A percentile compares a stretch with the other conserved stretches of the same genome.
phyloP scores from a whole-genome alignment of 2,113 vertebrate genomes.

The Fregetta grallaria region DNA sequence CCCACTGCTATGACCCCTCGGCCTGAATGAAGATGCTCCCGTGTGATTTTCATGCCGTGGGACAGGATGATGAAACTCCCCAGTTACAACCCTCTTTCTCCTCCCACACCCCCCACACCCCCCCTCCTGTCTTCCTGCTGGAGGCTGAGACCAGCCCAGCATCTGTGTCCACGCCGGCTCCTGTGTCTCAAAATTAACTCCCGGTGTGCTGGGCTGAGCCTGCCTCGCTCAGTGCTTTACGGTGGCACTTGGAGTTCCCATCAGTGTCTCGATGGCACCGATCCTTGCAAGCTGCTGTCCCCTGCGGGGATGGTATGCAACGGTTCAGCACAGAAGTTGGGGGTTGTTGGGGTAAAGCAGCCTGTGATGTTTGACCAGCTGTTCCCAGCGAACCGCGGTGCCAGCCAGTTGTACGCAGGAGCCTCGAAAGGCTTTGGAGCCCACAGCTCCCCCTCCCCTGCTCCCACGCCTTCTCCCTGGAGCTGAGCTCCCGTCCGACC shows the following conservation, averaged over 20 bases:
- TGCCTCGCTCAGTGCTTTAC: background rate
- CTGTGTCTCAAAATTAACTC: background rate
- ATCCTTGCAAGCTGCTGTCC: background rate
- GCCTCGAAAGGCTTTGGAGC: background rate
- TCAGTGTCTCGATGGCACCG: fast-evolving
- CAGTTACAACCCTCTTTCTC: background rate
- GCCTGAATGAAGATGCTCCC: fast-evolving
- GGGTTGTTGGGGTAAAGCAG: background rate
- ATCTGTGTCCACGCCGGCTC: background rate
- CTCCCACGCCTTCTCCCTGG: background rate
- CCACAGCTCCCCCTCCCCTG: background rate
- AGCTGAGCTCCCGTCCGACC: background rate
- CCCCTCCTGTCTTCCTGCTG: background rate
- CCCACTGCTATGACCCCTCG: fast-evolving
- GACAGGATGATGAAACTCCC: background rate
- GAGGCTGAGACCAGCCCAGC: background rate
- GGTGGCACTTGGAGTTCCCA: background rate
- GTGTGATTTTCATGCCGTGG: background rate
- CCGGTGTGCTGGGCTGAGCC: fast-evolving
- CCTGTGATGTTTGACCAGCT: background rate
- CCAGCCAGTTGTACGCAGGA: background rate
- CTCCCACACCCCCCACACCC: background rate
- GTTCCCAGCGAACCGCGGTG: fast-evolving
- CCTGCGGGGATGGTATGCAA: background rate
- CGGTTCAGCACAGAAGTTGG: background rate